These are phyloP conservation scores for Nomada goodeniana DNA, from an alignment of 2,888 invertebrate species.

Conservation along the genomic window DNA sequence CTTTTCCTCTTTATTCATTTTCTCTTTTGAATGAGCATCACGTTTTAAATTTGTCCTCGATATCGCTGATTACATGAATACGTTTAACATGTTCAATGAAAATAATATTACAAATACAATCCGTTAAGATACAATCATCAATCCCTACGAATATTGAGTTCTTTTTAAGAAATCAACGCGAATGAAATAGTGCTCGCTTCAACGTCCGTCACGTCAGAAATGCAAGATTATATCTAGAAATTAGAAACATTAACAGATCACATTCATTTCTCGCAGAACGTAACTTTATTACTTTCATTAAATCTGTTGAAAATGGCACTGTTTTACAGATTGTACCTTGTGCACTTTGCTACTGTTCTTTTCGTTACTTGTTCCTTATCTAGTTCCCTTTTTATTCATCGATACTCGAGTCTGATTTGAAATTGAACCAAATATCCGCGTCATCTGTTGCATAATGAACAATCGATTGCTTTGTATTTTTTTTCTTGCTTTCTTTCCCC, in stretches of 20 bases:
- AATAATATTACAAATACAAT: conserved; percentile 2
- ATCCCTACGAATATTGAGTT: not conserved
- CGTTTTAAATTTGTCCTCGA: conserved; percentile 21
- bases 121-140: not conserved
- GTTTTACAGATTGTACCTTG: conserved; percentile 55
- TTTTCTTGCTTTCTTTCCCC: not conserved
- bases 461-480: not conserved
- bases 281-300: conserved; percentile 71
- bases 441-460: conserved; percentile 9
- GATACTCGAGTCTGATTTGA: conserved; percentile 3
- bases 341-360: conserved; percentile 42
- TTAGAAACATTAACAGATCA: conserved; percentile 64
- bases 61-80: not conserved
- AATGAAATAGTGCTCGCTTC: not conserved
- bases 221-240: conserved; percentile 67
- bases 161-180: not conserved
- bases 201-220: conserved; percentile 36
- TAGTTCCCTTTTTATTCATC: not conserved
- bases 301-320: conserved; percentile 67
- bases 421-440: conserved; percentile 7
- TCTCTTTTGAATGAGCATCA: not conserved
- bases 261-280: conserved; percentile 59
- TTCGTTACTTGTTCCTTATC: not conserved
- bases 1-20: not conserved
- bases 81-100: not conserved